Evolutionary conservation across 2,888 invertebrate genomes (phyloP), one percentile per base, ranked within the genome.

Genomic region (Drosophila paranaensis): DNA sequence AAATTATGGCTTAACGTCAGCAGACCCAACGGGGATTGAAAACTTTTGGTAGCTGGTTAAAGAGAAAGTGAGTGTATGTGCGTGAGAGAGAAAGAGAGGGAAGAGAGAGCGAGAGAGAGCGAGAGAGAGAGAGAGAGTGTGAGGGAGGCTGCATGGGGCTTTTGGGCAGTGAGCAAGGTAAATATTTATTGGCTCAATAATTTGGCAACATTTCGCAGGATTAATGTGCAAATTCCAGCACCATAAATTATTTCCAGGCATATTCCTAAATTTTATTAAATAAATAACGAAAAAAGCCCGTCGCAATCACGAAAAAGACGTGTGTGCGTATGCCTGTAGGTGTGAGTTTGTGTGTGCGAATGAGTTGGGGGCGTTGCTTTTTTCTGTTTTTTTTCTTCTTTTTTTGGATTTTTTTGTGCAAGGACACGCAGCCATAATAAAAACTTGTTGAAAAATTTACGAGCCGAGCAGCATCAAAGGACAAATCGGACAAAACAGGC

Each of bases 371-470:
- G 46, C 27, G 39, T 53, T 51, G 37, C 35, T 39, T 53, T 42
- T 39, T 42, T 39, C n/a, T 43, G 58, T 55, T 46, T 9, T 13
- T 46, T 46, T 27, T 46, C 4, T 4, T 4, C 30, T n/a, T n/a
- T 2, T n/a, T 64, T 54, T 27, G 4, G 27, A 0, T 4, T 27
- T 48, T 64, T 67, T 60, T 60, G 60, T 67, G 68, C 62, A 67
- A 69, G 75, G 74, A 83, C 81, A 83, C 79, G 83, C 75, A 83
- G 79, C 70, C 74, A 83, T 81, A 83, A 79, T 81, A 83, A 83
- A 83, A 83, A 81, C 83, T 81, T 83, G 83, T 79, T 83, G 83
- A 83, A 83, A 83, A 83, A 83, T 83, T 81, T 79, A 82, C 79
- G 79, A 77, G 79, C 79, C n/a, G 25, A 60, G 65, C 70, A 74